Percentiles rank a stretch among this genome's conserved stretches.
Conservation (phyloP, 2,888 invertebrate genomes). For the Pseudococcus viburni region DNA sequence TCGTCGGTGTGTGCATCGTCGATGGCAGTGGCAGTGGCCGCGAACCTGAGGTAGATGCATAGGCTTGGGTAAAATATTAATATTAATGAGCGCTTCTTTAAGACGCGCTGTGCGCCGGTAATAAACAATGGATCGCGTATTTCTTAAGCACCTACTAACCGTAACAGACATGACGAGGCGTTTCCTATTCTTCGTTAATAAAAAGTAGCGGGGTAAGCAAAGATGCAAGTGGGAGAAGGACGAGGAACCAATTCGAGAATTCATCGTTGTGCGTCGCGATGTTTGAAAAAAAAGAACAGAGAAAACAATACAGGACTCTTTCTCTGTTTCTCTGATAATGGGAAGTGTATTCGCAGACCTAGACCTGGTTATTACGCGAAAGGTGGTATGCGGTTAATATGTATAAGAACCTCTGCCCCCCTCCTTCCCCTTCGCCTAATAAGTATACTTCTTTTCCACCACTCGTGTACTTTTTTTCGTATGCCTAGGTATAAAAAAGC, state of each 20-base stretch:
- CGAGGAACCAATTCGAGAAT: conserved; percentile 42
- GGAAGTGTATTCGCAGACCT: conserved; percentile 59
- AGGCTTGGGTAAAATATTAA: conserved; percentile 49
- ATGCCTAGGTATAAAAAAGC: conserved; percentile 10
- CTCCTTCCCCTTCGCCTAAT: background rate
- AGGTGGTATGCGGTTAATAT: conserved; percentile 47
- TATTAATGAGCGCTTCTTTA: conserved; percentile 63
- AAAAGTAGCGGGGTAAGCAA: conserved; percentile 9
- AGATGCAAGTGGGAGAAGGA: conserved; percentile 47
- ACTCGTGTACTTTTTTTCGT: conserved; percentile 1
- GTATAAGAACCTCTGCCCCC: background rate
- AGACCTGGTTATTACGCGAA: conserved; percentile 61
- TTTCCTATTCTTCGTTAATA: conserved; percentile 55
- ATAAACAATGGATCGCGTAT: conserved; percentile 60
- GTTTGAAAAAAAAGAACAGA: background rate
- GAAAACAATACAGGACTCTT: conserved; percentile 30
- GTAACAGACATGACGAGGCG: conserved; percentile 65
- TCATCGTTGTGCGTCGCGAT: too few species aligned
- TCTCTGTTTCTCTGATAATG: conserved; percentile 37
- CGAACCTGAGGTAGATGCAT: background rate
- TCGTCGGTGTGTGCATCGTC: too few species aligned
- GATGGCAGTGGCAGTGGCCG: conserved; percentile 9
- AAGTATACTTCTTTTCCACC: background rate
- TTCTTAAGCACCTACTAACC: conserved; percentile 62
- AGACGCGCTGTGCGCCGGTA: conserved; percentile 22